Evolutionary conservation across 2,797 vertebrate species (phyloP).

Genomic region (Tapera naevia): DNA sequence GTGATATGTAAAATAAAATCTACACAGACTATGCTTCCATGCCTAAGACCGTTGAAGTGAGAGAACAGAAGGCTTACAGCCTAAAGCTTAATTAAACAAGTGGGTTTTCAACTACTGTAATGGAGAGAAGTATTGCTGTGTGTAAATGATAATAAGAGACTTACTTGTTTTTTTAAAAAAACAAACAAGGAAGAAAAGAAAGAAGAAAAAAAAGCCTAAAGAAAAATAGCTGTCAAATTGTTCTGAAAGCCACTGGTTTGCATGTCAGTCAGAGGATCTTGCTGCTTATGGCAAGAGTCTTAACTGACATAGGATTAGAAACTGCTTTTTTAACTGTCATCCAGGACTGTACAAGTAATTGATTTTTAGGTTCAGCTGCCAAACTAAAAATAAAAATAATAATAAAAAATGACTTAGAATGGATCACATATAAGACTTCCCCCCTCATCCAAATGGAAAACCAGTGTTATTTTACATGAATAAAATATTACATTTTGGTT

Average conservation of each 20-base stretch:
- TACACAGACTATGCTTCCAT: not conserved
- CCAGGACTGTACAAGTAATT: conserved; percentile 30
- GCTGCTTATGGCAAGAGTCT: conserved; percentile 33
- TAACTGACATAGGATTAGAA: conserved; percentile 39
- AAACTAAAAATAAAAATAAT: conserved; percentile 40
- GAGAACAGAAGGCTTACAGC: conserved; percentile 29
- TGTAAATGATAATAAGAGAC: conserved; percentile 16
- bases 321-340: conserved; percentile 35
- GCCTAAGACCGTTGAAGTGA: conserved; percentile 5
- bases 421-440: not conserved
- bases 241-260: conserved; percentile 23
- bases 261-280: conserved; percentile 34
- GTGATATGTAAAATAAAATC: conserved; percentile 9
- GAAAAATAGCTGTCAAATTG: conserved; percentile 41
- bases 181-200: too few species aligned
- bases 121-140: not conserved
- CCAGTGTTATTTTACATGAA: not conserved
- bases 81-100: conserved; percentile 59
- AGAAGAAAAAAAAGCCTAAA: not conserved
- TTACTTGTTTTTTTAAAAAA: not conserved
- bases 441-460: not conserved
- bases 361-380: conserved; percentile 41
- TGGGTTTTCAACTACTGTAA: conserved; percentile 19
- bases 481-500: not conserved
- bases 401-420: conserved; percentile 29